These are phyloP conservation scores for Saxicola maurus DNA, from an alignment of 2,797 vertebrate genomes.

Conservation along the genomic window DNA sequence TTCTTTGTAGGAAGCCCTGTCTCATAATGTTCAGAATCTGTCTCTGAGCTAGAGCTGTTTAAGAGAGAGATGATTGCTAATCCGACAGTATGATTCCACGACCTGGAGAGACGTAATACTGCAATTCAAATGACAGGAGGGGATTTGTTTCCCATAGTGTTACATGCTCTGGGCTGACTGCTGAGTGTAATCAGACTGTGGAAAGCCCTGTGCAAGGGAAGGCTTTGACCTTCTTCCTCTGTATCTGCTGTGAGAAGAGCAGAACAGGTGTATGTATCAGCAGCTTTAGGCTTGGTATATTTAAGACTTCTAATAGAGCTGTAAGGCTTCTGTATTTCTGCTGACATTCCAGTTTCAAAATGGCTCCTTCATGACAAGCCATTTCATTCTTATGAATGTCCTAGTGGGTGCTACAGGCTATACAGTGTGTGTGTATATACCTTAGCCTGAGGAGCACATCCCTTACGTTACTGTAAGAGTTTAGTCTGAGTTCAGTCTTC, in stretches of 20 bases:
- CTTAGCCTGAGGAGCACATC: background rate
- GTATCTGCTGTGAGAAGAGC: background rate
- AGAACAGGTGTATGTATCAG: background rate
- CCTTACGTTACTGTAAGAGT: background rate
- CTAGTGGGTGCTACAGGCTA: background rate
- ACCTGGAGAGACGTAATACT: rapidly evolving
- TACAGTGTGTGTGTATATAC: background rate
- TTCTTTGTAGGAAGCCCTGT: background rate
- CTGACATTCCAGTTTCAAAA: background rate
- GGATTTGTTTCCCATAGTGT: background rate
- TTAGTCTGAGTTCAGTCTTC: background rate
- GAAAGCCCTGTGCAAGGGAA: background rate
- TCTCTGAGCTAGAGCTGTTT: background rate
- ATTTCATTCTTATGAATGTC: background rate
- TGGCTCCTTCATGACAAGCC: background rate
- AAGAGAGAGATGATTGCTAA: background rate
- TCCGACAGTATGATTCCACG: rapidly evolving
- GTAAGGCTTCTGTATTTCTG: background rate
- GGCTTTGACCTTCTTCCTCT: background rate
- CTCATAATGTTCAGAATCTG: background rate
- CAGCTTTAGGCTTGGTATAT: background rate
- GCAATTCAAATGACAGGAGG: background rate
- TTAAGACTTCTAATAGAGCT: background rate
- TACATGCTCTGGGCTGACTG: rapidly evolving
- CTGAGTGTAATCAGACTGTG: background rate